Percentiles rank a stretch among this genome's conserved stretches.
These are phyloP conservation scores for Selene dorsalis DNA, from an alignment of 2,797 vertebrate genomes.

Conservation along the genomic window DNA sequence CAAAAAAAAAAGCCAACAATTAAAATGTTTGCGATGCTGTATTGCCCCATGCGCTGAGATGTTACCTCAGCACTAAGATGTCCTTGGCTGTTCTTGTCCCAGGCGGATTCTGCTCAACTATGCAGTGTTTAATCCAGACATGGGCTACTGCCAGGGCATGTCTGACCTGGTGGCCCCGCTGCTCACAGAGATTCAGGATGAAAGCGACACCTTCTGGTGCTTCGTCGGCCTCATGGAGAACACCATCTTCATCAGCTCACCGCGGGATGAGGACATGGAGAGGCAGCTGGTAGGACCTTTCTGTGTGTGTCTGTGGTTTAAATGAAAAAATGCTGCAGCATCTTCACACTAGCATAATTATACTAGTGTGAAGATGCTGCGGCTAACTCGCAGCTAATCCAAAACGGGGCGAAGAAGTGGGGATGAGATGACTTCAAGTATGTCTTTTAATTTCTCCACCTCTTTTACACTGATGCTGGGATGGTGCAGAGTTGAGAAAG, in stretches of 20 bases:
- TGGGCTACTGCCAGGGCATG: slow-evolving; percentile 99
- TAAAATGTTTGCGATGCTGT: slow-evolving; percentile 29
- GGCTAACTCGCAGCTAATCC: too few relatives aligned
- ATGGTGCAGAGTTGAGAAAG: too few relatives aligned
- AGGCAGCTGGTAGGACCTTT: slow-evolving; percentile 90
- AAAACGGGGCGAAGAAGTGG: too few relatives aligned
- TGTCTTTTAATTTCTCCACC: too few relatives aligned
- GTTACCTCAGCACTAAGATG: slow-evolving; percentile 36
- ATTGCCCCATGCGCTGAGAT: slow-evolving; percentile 22
- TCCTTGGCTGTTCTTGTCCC: slow-evolving; percentile 33
- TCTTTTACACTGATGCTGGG: too few relatives aligned
- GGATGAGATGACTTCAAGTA: too few relatives aligned
- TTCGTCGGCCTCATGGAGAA: slow-evolving; percentile 99
- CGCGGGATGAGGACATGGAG: slow-evolving; percentile 98
- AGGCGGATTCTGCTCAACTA: slow-evolving; percentile 97
- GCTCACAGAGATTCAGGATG: slow-evolving; percentile 94
- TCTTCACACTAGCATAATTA: too few relatives aligned
- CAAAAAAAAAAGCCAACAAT: background rate
- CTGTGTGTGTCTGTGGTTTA: slow-evolving; percentile 2
- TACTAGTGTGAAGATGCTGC: background rate
- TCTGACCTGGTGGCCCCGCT: slow-evolving; percentile 98
- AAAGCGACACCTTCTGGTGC: slow-evolving; percentile 99
- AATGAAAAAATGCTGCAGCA: too few relatives aligned
- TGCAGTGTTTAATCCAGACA: slow-evolving; percentile 92
- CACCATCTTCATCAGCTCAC: slow-evolving; percentile 98